Conservation (phyloP, 30 jellyfish, hydroid and myxozoan genomes). For the Aurelia coerulea region DNA sequence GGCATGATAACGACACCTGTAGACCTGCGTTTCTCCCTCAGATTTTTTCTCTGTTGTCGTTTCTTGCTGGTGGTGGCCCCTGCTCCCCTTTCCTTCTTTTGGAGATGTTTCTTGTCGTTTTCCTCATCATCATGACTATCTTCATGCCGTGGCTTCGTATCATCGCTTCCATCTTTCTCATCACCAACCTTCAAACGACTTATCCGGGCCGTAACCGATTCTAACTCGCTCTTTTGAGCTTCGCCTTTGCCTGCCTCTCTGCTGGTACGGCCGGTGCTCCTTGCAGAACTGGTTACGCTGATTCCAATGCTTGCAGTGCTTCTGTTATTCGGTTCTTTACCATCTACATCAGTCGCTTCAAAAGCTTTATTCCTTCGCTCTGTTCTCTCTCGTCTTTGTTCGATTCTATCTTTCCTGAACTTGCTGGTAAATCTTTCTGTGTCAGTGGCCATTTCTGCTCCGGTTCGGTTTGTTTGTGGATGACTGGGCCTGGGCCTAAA, state of each 20-base stretch:
- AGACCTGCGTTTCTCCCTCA: constrained; percentile 94
- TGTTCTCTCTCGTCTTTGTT: constrained; percentile 60
- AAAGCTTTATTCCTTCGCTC: constrained; percentile 67
- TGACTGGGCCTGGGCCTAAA: constrained; percentile 10
- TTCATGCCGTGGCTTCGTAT: constrained; percentile 26
- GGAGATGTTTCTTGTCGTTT: constrained; percentile 41
- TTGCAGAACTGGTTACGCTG: constrained; percentile 48
- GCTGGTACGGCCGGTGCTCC: constrained; percentile 41
- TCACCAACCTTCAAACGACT: constrained; percentile 71
- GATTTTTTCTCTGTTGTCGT: constrained; percentile 82
- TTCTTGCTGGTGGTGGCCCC: constrained; percentile 79
- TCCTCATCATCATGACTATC: constrained; percentile 50
- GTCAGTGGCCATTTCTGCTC: constrained; percentile 52
- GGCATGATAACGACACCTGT: constrained; percentile 98
- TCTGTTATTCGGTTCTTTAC: constrained; percentile 21
- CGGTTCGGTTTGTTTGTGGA: background rate
- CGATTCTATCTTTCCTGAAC: constrained; percentile 59
- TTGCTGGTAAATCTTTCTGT: constrained; percentile 60
- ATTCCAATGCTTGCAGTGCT: constrained; percentile 35
- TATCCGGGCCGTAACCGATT: constrained; percentile 66
- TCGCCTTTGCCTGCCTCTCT: constrained; percentile 37
- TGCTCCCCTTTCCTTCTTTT: constrained; percentile 79
- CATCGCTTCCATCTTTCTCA: constrained; percentile 67
- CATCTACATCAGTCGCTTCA: constrained; percentile 29
- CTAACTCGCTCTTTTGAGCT: constrained; percentile 62